These are phyloP conservation scores for Todiramphus saurophagus DNA, from an alignment of 2,113 vertebrate genomes.

Conservation along the genomic window DNA sequence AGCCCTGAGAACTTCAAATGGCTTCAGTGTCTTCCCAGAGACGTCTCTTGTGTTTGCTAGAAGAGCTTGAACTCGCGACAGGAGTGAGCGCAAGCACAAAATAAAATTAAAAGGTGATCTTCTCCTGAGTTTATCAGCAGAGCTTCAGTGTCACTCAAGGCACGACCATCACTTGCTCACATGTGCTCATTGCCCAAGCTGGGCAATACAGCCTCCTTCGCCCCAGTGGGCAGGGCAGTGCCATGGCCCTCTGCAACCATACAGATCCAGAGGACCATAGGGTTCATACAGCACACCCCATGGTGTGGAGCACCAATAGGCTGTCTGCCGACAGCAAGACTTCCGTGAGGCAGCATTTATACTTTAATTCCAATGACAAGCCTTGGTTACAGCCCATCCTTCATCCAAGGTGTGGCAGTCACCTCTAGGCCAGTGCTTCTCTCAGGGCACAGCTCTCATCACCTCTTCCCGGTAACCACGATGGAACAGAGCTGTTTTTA, in stretches of 20 bases:
- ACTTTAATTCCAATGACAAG: not conserved
- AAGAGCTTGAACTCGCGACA: not conserved
- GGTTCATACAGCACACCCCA: not conserved
- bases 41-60: not conserved
- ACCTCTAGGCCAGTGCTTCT: not conserved
- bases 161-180: not conserved
- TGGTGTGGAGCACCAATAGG: not conserved
- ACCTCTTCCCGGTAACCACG: not conserved
- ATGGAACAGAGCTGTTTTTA: not conserved
- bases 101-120: not conserved
- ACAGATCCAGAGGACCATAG: rapidly evolving
- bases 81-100: not conserved
- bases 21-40: not conserved
- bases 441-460: not conserved
- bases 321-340: not conserved
- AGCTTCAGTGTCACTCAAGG: not conserved
- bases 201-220: not conserved
- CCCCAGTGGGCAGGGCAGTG: not conserved
- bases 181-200: rapidly evolving
- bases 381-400: not conserved
- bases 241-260: rapidly evolving
- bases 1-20: not conserved
- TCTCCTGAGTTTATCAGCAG: not conserved
- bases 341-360: not conserved
- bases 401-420: not conserved